phyloP scores from a whole-genome alignment of 2,797 vertebrate species.

The Poecilia picta region DNA sequence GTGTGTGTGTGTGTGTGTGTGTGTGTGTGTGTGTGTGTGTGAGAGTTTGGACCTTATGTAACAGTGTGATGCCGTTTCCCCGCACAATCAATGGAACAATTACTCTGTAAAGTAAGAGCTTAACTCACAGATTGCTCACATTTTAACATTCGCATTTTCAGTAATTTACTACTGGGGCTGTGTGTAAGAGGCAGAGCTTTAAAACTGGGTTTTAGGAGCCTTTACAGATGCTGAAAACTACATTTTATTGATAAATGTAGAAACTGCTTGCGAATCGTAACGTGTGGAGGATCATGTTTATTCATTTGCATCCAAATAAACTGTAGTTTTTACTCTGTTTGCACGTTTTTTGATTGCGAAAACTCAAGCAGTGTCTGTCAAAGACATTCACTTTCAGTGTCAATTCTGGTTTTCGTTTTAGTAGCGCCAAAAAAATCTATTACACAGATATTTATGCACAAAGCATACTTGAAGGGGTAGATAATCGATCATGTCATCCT shows the following conservation, averaged over 20 bases:
- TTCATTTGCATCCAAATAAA: neutral
- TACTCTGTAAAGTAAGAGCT: constrained; percentile 24
- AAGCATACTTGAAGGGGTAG: neutral
- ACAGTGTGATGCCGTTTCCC: constrained; percentile 1
- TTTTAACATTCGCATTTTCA: constrained; percentile 23
- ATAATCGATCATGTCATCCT: neutral
- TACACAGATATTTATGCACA: neutral
- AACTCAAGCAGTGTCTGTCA: neutral
- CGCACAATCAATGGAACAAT: constrained; percentile 29
- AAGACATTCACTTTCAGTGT: neutral
- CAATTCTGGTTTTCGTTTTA: neutral
- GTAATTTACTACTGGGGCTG: neutral
- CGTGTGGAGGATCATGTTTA: neutral
- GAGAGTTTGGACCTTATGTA: constrained; percentile 7
- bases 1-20: constrained; percentile 14
- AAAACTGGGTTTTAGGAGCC: neutral
- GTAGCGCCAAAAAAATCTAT: neutral
- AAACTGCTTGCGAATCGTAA: neutral
- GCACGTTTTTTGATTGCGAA: neutral
- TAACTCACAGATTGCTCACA: constrained; percentile 14
- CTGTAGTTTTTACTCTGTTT: neutral
- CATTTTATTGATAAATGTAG: neutral
- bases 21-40: constrained; percentile 1
- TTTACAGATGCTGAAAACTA: neutral
- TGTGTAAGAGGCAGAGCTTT: neutral